These are phyloP conservation scores for Tauraco hartlaubi DNA, from an alignment of 2,797 vertebrate genomes.

Conservation along the genomic window DNA sequence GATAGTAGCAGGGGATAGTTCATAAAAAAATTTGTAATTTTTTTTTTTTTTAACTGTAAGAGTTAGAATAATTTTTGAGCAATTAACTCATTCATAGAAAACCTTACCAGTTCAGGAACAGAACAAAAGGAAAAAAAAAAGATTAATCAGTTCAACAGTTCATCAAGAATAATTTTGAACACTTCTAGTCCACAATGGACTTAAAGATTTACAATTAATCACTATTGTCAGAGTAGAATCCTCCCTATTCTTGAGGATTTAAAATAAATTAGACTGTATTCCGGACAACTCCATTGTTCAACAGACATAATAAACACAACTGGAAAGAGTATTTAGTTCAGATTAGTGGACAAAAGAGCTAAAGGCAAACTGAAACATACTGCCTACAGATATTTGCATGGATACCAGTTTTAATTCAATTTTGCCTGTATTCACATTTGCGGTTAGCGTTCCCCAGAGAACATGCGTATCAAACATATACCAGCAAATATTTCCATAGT, in stretches of 20 bases:
- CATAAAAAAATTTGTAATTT: background rate
- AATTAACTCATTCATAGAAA: background rate
- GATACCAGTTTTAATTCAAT: background rate
- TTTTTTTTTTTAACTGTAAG: background rate
- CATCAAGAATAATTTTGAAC: background rate
- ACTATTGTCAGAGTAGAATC: slow-evolving; percentile 38
- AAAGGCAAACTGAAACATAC: background rate
- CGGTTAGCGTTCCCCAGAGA: background rate
- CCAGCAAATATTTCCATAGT: background rate
- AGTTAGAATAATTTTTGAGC: background rate
- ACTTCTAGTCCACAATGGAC: background rate
- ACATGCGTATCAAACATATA: background rate
- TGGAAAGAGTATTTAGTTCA: background rate
- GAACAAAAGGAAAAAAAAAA: background rate
- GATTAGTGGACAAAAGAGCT: background rate
- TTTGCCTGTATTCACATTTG: background rate
- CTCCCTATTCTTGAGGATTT: slow-evolving; percentile 31
- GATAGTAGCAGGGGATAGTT: background rate
- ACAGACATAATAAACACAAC: background rate
- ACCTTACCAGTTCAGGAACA: background rate
- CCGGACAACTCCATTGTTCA: background rate
- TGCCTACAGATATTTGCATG: background rate
- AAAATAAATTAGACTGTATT: slow-evolving; percentile 6
- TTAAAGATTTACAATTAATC: slow-evolving; percentile 60
- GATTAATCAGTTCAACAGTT: background rate